phyloP scores from a whole-genome alignment of 2,888 invertebrate species.

The Parnassius apollo region DNA sequence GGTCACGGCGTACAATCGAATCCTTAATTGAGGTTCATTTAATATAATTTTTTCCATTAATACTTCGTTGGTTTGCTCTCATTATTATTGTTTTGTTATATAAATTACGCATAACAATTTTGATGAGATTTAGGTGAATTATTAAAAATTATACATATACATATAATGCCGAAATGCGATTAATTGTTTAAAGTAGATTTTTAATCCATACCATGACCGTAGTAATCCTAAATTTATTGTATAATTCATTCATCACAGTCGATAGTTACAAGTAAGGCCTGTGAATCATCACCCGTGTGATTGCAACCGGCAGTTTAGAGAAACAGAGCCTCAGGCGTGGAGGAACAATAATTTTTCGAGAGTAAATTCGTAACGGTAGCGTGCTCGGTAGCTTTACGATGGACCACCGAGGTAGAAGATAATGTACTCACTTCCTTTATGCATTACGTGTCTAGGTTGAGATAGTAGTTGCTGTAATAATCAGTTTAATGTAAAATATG shows the following conservation, averaged over 20 bases:
- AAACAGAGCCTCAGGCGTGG: slow-evolving; percentile 42
- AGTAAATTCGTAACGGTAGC: slow-evolving; percentile 57
- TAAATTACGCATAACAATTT: too few relatives aligned
- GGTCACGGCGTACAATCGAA: slow-evolving; percentile 1
- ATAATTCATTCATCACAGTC: background rate
- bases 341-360: slow-evolving; percentile 49
- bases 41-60: too few relatives aligned
- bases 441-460: slow-evolving; percentile 6
- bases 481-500: background rate
- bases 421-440: slow-evolving; percentile 3
- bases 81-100: too few relatives aligned
- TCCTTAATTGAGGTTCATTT: slow-evolving; percentile 7
- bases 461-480: background rate
- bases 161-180: too few relatives aligned
- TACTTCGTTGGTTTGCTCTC: too few relatives aligned
- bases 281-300: slow-evolving; percentile 33
- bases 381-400: slow-evolving; percentile 40
- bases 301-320: slow-evolving; percentile 45
- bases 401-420: slow-evolving; percentile 52
- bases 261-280: slow-evolving; percentile 1
- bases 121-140: too few relatives aligned
- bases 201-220: too few relatives aligned
- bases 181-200: too few relatives aligned
- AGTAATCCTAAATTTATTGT: background rate
- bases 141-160: too few relatives aligned